A percentile compares a stretch with the other conserved stretches of the same genome.
Evolutionary conservation across 2,113 vertebrate species (phyloP).

Genomic region (Sphyrna mokarran): DNA sequence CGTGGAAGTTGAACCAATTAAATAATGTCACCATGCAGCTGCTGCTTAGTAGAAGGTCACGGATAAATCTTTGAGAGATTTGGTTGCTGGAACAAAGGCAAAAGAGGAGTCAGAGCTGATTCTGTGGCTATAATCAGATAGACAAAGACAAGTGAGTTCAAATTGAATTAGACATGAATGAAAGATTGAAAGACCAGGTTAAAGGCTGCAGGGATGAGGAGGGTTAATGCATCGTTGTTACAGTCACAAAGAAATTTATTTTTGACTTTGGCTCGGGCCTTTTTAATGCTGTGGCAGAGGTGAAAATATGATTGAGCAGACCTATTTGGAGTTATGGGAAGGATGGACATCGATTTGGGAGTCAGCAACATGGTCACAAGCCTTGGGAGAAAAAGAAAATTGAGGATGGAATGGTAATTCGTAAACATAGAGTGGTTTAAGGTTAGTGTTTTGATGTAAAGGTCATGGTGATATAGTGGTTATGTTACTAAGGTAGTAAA

Average conservation of each 20-base stretch:
- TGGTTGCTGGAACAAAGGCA: background rate
- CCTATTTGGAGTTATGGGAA: background rate
- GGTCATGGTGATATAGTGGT: background rate
- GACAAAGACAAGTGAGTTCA: background rate
- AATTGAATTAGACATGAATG: background rate
- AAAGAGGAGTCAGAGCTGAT: background rate
- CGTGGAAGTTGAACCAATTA: background rate
- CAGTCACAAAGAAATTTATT: background rate
- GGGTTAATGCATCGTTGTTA: background rate
- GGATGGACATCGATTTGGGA: background rate
- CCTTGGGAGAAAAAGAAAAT: background rate
- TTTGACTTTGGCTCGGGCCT: background rate
- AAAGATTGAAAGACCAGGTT: background rate
- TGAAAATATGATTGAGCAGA: background rate
- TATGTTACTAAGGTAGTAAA: background rate
- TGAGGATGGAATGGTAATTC: background rate
- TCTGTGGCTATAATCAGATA: background rate
- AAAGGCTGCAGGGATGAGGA: background rate
- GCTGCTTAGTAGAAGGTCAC: background rate
- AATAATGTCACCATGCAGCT: too few relatives aligned
- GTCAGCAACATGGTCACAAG: background rate
- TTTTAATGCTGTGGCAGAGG: background rate
- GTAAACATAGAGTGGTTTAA: background rate
- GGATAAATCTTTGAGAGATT: background rate
- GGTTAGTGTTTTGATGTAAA: background rate